These are phyloP conservation scores for Rostratula benghalensis DNA, from an alignment of 2,113 vertebrate genomes.

Conservation along the genomic window DNA sequence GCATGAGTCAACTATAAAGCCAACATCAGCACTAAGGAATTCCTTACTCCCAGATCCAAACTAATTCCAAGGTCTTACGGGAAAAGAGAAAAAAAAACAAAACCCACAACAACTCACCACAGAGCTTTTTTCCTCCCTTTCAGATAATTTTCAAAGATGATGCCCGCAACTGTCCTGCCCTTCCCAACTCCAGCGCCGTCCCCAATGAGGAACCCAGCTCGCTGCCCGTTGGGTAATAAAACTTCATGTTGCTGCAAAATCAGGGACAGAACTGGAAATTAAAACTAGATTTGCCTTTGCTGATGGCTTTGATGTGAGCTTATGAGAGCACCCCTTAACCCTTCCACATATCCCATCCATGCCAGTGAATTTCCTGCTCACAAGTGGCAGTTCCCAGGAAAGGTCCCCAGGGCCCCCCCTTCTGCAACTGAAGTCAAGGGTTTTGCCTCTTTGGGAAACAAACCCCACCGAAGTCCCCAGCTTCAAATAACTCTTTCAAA, in stretches of 20 bases:
- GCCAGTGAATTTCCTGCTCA: neutral
- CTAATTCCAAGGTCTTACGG: conserved; percentile 1
- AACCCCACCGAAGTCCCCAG: rapidly evolving
- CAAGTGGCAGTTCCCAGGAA: neutral
- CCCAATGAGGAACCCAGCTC: conserved; percentile 95
- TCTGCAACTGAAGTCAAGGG: neutral
- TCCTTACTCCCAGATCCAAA: conserved; percentile 33
- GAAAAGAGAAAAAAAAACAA: neutral
- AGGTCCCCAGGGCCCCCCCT: neutral
- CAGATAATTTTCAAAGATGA: conserved; percentile 93
- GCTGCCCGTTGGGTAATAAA: conserved; percentile 89
- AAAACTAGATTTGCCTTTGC: neutral
- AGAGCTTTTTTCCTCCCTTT: conserved; percentile 92
- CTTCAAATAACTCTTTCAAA: neutral
- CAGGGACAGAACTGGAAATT: neutral
- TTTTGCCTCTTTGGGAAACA: neutral
- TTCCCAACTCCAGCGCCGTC: conserved; percentile 96
- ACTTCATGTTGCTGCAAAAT: conserved; percentile 93
- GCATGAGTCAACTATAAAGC: conserved; percentile 32
- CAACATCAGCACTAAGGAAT: conserved; percentile 59
- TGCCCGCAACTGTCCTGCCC: conserved; percentile 92
- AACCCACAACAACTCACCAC: conserved; percentile 79
- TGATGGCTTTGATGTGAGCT: neutral
- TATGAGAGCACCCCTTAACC: neutral
- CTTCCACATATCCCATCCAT: rapidly evolving